phyloP scores from a whole-genome alignment of 2,888 invertebrate species.

The Itoplectis maculator region DNA sequence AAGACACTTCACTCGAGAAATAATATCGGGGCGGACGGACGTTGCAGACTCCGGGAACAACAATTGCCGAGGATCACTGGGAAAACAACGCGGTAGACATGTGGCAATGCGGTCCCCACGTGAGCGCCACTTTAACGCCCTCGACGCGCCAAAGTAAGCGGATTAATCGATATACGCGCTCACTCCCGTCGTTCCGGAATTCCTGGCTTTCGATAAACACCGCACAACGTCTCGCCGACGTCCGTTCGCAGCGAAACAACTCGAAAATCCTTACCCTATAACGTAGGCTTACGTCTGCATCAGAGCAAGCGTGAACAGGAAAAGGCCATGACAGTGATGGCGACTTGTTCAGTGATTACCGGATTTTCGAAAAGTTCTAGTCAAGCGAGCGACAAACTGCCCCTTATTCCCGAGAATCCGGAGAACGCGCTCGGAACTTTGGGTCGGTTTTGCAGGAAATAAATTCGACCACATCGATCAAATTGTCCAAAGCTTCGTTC shows the following conservation, averaged over 20 bases:
- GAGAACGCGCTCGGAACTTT: background rate
- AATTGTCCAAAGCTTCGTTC: too few relatives aligned
- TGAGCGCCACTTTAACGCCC: slow-evolving; percentile 6
- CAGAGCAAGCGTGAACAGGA: slow-evolving; percentile 84
- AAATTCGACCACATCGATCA: too few relatives aligned
- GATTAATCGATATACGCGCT: slow-evolving; percentile 9
- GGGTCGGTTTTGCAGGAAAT: too few relatives aligned
- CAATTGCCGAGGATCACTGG: slow-evolving; percentile 11
- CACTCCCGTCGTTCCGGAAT: slow-evolving; percentile 40
- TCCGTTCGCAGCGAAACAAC: slow-evolving; percentile 37
- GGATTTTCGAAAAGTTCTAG: slow-evolving; percentile 70
- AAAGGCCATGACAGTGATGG: slow-evolving; percentile 83
- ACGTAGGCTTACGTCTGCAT: slow-evolving; percentile 81
- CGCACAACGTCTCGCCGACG: slow-evolving; percentile 38
- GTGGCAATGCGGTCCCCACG: slow-evolving; percentile 77
- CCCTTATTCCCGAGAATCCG: background rate
- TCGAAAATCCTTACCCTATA: slow-evolving; percentile 72
- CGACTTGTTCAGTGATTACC: slow-evolving; percentile 72
- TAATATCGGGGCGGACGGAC: background rate
- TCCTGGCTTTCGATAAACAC: slow-evolving; percentile 36
- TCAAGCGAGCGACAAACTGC: slow-evolving; percentile 67
- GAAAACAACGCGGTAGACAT: slow-evolving; percentile 70
- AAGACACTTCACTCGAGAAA: slow-evolving; percentile 9
- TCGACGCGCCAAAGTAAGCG: slow-evolving; percentile 25
- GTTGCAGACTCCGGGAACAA: background rate